phyloP scores from a whole-genome alignment of 2,797 vertebrate species.

The Centroberyx gerrardi region DNA sequence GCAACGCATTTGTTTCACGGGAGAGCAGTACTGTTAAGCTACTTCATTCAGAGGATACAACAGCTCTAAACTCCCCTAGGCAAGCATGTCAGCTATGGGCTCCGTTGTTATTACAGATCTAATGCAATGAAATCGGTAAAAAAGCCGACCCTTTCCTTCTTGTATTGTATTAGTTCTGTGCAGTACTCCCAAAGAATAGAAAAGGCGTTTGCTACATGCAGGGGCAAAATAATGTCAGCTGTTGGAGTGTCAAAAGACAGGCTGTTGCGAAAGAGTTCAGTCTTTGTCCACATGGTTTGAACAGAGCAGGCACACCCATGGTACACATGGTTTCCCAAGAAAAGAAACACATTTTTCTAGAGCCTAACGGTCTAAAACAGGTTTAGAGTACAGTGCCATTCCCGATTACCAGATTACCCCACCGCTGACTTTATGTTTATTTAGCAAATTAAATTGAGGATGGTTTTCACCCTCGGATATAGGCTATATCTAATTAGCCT shows the following conservation, averaged over 20 bases:
- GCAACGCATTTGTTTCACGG: background rate
- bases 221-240: slow-evolving; percentile 31
- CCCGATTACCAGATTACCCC: slow-evolving; percentile 6
- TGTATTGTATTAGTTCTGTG: slow-evolving; percentile 10
- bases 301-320: slow-evolving; percentile 59
- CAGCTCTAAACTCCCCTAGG: slow-evolving; percentile 3
- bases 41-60: slow-evolving; percentile 12
- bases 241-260: slow-evolving; percentile 40
- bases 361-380: slow-evolving; percentile 13
- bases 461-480: background rate
- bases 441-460: background rate
- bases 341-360: slow-evolving; percentile 46
- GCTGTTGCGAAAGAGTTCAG: slow-evolving; percentile 57
- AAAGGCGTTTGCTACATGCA: slow-evolving; percentile 27
- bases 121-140: slow-evolving; percentile 5
- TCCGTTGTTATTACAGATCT: slow-evolving; percentile 11
- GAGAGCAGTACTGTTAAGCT: background rate
- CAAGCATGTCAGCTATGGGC: slow-evolving; percentile 12
- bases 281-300: slow-evolving; percentile 60
- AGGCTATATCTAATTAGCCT: background rate
- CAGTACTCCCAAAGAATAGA: slow-evolving; percentile 5
- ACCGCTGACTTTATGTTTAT: background rate
- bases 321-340: slow-evolving; percentile 34
- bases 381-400: slow-evolving; percentile 14
- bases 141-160: background rate